Base-by-base conservation (phyloP, 1,140 invertebrate species). In the Eurosta solidaginis region DNA sequence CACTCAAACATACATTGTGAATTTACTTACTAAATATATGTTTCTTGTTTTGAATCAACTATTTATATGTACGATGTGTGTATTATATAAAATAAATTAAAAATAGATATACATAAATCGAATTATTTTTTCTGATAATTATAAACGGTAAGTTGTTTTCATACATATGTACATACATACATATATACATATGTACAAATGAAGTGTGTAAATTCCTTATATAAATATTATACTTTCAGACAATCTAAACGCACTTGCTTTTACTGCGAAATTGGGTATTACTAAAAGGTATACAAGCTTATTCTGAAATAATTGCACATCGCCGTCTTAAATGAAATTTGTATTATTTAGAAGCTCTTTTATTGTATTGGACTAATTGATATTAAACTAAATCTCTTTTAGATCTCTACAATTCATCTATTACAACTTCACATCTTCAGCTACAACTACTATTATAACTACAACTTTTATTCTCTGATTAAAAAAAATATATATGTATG, bases 41-140 rank as follows among this genome's bases (percentile, higher is more conserved):
- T 33, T 29, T 33, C 33, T 1, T 33, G 45, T 1, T 17, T 47
- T 47, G 14, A 3, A 47, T 3, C 4, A 47, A 47, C 45, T 47
- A 47, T 47, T 47, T 47, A 17, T 47, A 14, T 12, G 14, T 25
- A 59, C 22, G 12, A n/a, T n/a, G n/a, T n/a, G n/a, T n/a, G n/a
- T n/a, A n/a, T n/a, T n/a, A n/a, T n/a, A n/a, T n/a, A 77, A 59
- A 77, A 17, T 25, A 68, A 59, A 63, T 78, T 78, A 82, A 79
- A 52, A 6, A 7, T 27, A 59, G 14, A 33, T 33, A 29, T 59
- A 29, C 17, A n/a, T n/a, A n/a, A n/a, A 52, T 7, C 17, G 6
- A 52, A 12, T n/a, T 9, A 52, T 52, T n/a, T 52, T 9, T 52
- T 52, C 5, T 52, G 44, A 7, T 45, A 17, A 45, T 45, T 7